phyloP scores from a whole-genome alignment of 53 echinoderm and acorn worm genomes.

The Temnopleurus reevesii region DNA sequence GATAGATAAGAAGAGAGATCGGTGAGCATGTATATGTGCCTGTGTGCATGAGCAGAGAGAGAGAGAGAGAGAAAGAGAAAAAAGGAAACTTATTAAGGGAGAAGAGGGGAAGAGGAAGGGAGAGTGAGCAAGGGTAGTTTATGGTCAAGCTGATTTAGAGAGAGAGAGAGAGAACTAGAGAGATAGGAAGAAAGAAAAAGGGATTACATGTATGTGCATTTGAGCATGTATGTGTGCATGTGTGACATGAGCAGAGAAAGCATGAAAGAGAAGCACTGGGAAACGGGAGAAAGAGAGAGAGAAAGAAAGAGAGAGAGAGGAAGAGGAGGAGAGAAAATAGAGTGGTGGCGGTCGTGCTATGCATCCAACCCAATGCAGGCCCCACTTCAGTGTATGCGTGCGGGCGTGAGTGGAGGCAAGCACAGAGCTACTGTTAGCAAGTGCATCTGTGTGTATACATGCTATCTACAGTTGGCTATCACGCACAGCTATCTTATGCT shows the following conservation, averaged over 20 bases:
- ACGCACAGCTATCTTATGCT: constrained; percentile 12
- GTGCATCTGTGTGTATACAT: background rate
- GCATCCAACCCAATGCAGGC: background rate
- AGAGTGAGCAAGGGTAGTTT: too few relatives aligned
- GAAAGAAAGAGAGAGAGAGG: background rate
- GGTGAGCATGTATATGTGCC: too few relatives aligned
- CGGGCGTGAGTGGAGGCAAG: background rate
- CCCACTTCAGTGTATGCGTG: background rate
- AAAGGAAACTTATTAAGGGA: too few relatives aligned
- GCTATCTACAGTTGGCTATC: constrained; percentile 10
- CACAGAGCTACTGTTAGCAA: background rate
- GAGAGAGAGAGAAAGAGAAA: background rate
- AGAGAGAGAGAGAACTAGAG: background rate
- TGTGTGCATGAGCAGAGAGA: background rate
- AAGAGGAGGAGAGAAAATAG: background rate
- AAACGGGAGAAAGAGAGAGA: background rate
- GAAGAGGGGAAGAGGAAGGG: too few relatives aligned
- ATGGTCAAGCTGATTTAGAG: background rate
- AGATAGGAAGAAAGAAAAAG: too few relatives aligned
- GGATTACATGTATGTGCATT: too few relatives aligned
- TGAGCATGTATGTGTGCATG: too few relatives aligned
- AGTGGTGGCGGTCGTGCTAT: background rate
- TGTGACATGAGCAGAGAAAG: background rate
- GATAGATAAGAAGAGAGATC: too few relatives aligned
- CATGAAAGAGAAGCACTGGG: too few relatives aligned